phyloP scores from a whole-genome alignment of 2,113 vertebrate species.

The Pogona vitticeps region DNA sequence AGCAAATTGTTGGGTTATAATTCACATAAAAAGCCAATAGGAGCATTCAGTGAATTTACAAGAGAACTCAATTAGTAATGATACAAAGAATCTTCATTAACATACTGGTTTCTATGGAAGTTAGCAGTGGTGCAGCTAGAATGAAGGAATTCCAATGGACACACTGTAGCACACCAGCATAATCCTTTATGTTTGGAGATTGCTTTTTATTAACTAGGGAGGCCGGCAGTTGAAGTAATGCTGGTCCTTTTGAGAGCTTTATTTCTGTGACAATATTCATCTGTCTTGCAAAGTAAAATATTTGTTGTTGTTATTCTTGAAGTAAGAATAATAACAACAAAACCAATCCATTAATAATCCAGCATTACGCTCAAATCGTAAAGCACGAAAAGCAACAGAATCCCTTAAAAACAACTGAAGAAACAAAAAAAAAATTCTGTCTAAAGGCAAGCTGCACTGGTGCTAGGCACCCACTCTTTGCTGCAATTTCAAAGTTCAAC shows the following conservation, averaged over 20 bases:
- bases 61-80: background rate
- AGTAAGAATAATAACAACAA: too few relatives aligned
- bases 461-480: background rate
- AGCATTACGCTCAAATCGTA: background rate
- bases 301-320: too few relatives aligned
- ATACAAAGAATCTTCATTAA: conserved; percentile 18
- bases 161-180: background rate
- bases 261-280: too few relatives aligned
- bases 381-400: background rate
- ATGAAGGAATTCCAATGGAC: background rate
- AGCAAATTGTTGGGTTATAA: background rate
- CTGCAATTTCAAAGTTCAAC: background rate
- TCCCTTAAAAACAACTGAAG: background rate
- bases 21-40: background rate
- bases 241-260: background rate
- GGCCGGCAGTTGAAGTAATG: background rate
- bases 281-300: too few relatives aligned
- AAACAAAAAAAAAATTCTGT: background rate
- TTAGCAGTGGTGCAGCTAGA: background rate
- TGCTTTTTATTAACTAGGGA: background rate
- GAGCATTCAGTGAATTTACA: background rate
- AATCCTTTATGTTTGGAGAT: background rate
- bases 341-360: background rate
- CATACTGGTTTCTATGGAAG: conserved; percentile 13
- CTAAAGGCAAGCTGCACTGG: background rate